These are phyloP conservation scores for Otolemur crassicaudatus DNA, from an alignment of 2,797 vertebrate genomes.

Conservation along the genomic window DNA sequence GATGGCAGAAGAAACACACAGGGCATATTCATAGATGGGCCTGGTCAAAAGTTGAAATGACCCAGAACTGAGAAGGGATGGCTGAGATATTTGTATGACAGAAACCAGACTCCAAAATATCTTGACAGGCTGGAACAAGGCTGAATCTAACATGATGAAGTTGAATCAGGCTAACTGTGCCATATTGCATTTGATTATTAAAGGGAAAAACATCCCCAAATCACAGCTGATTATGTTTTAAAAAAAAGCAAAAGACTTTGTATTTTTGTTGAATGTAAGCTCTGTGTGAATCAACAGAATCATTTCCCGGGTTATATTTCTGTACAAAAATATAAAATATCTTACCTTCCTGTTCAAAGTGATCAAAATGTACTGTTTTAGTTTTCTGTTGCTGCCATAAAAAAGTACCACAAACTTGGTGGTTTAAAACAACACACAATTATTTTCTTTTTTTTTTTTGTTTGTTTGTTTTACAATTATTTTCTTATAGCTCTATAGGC, in stretches of 20 bases:
- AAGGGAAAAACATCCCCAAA: neutral
- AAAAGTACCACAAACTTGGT: neutral
- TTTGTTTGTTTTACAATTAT: no score
- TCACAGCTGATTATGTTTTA: slow-evolving; percentile 40
- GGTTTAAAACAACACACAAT: neutral
- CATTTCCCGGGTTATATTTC: neutral
- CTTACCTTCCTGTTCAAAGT: slow-evolving; percentile 20
- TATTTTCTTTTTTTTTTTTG: slow-evolving; percentile 52
- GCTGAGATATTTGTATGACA: slow-evolving; percentile 33
- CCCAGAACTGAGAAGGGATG: neutral
- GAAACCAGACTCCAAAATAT: slow-evolving; percentile 45
- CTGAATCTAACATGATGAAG: slow-evolving; percentile 14
- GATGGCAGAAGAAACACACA: neutral
- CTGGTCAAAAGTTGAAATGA: neutral
- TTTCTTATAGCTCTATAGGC: neutral
- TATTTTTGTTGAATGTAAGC: slow-evolving; percentile 26
- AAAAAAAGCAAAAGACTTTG: neutral
- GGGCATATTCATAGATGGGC: neutral
- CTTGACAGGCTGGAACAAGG: slow-evolving; percentile 4
- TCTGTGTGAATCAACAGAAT: neutral
- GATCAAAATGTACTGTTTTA: neutral
- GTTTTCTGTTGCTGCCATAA: neutral
- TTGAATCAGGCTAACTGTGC: neutral
- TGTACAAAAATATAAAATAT: neutral
- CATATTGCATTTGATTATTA: slow-evolving; percentile 60